phyloP scores from a whole-genome alignment of 2,888 invertebrate species.

The Pachydiplax longipennis region DNA sequence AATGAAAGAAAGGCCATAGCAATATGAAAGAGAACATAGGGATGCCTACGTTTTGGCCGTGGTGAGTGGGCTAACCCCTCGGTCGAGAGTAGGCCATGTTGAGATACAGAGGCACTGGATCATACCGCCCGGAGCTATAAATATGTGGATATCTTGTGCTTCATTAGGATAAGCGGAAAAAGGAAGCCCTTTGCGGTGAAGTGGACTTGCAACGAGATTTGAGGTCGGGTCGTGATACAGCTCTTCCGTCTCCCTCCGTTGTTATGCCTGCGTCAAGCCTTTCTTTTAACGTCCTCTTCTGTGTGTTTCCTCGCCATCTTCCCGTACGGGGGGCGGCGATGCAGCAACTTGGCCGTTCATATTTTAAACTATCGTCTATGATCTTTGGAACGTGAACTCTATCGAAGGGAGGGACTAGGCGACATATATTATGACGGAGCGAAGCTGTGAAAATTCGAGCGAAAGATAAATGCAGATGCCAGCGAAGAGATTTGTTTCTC shows the following conservation, averaged over 20 bases:
- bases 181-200: not conserved
- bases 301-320: not conserved
- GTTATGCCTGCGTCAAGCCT: not conserved
- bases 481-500: no score
- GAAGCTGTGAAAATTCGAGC: no score
- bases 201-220: not conserved
- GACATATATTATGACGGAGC: no score
- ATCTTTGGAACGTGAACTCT: no score
- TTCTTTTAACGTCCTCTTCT: no score
- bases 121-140: not conserved
- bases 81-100: not conserved
- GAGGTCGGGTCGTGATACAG: not conserved
- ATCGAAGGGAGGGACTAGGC: no score
- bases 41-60: not conserved
- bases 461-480: no score
- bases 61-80: no score
- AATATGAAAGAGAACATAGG: not conserved
- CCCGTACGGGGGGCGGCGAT: not conserved
- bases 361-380: no score
- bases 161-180: not conserved
- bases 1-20: not conserved
- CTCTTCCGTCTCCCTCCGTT: not conserved
- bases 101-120: slow-evolving; percentile 2
- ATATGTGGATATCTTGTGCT: slow-evolving; percentile 1
- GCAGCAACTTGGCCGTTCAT: no score